Conservation (phyloP, 2,888 invertebrate genomes). For the Trissoscelio sp. region DNA sequence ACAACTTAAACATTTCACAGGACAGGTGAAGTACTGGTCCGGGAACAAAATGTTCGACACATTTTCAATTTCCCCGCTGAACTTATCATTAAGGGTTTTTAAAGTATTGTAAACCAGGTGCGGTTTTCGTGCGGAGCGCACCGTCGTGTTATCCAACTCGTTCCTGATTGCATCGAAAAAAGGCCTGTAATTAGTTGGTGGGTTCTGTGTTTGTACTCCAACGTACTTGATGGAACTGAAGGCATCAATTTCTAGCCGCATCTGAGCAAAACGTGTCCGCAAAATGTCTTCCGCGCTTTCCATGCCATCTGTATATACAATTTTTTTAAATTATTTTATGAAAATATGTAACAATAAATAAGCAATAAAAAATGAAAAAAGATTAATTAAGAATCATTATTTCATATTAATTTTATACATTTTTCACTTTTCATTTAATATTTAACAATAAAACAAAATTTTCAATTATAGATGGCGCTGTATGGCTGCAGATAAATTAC, state of each 20-base stretch:
- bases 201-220: constrained; percentile 85
- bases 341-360: too few relatives aligned
- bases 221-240: constrained; percentile 89
- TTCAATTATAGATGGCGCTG: too few relatives aligned
- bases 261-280: constrained; percentile 86
- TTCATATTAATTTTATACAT: too few relatives aligned
- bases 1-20: constrained; percentile 89
- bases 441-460: too few relatives aligned
- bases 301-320: constrained; percentile 84
- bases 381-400: too few relatives aligned
- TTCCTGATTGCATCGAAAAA: constrained; percentile 85
- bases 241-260: constrained; percentile 87
- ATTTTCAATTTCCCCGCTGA: constrained; percentile 88
- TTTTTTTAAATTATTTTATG: too few relatives aligned
- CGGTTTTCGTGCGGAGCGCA: constrained; percentile 88
- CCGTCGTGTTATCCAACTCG: constrained; percentile 88
- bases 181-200: constrained; percentile 86
- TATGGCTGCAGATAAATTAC: too few relatives aligned
- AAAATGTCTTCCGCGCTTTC: constrained; percentile 87
- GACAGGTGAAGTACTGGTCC: constrained; percentile 92
- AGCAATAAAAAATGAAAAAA: too few relatives aligned
- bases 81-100: constrained; percentile 90
- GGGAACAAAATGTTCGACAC: constrained; percentile 88
- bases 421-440: too few relatives aligned
- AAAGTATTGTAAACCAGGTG: constrained; percentile 88